Evolutionary conservation across 1,140 invertebrate genomes (phyloP), one percentile per base, ranked within the genome.

Genomic region (Xylocopa sonorina): DNA sequence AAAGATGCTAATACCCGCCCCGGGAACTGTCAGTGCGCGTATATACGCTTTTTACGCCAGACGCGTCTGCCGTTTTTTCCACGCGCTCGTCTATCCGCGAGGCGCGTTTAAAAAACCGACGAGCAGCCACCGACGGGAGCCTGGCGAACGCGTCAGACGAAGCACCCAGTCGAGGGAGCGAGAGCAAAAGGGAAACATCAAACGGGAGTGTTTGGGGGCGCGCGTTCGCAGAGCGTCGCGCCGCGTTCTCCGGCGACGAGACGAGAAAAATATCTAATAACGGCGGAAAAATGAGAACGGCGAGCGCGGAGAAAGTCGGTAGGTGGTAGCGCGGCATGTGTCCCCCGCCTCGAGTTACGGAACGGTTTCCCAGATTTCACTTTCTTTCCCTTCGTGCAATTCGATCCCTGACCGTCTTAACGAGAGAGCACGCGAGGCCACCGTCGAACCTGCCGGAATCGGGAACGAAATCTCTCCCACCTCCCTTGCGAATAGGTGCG

Each of bases 211-310:
- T 67, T 78, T 66, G 51, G 62, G 81, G 78, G 73, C 73, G 55
- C 63, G 69, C 38, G 51, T 60, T 76, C 57, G 53, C 69, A 46
- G 29, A 68, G 57, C 14, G 50, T 80, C 73, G 21, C 50, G 18
- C 10, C 10, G 3, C 9, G 27, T 34, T 21, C 55, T n/a, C n/a
- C n/a, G n/a, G n/a, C n/a, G n/a, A 53, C 48, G 60, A 68, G 64
- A 81, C 27, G 66, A 51, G 73, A 84, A 86, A 86, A 88, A 87
- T 87, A 87, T 88, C 81, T 87, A 87, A 85, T 88, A 88, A 85
- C 62, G 74, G 78, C 62, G 74, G 78, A 83, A 83, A 88, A 88
- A 87, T 80, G 71, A 86, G 84, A 81, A 86, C 57, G 43, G n/a
- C 43, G 48, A 53, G n/a, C n/a, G 27, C 24, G 24, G 50, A 60